Evolutionary conservation across 2,888 invertebrate genomes (phyloP).

Genomic region (Odiellus spinosus): DNA sequence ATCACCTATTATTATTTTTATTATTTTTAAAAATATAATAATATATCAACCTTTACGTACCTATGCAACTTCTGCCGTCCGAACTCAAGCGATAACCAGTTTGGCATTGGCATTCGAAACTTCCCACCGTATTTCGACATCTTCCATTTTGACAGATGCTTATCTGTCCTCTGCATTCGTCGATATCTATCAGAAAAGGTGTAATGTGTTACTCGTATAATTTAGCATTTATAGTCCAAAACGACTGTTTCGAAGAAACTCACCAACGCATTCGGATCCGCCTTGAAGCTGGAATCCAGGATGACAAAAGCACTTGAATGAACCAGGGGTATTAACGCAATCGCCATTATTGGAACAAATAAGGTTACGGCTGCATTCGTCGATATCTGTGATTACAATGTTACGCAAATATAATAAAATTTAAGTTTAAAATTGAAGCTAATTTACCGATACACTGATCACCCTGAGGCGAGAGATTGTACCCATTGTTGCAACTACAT

Average conservation of each 20-base stretch:
- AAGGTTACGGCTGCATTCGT: constrained; percentile 85
- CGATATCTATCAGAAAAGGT: constrained; percentile 35
- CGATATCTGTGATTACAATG: constrained; percentile 48
- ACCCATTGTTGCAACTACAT: constrained; percentile 95
- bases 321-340: constrained; percentile 91
- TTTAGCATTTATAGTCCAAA: background rate
- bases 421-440: background rate
- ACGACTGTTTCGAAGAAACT: no score
- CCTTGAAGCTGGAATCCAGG: constrained; percentile 71
- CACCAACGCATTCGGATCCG: constrained; percentile 60
- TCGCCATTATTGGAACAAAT: constrained; percentile 93
- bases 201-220: background rate
- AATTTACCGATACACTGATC: constrained; percentile 33
- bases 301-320: constrained; percentile 86
- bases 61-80: constrained; percentile 55
- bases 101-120: constrained; percentile 64
- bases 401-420: no score
- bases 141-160: constrained; percentile 71
- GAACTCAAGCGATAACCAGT: constrained; percentile 55
- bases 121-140: constrained; percentile 61
- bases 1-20: constrained; percentile 2
- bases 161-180: constrained; percentile 67
- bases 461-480: constrained; percentile 44
- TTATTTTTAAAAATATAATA: constrained; percentile 5
- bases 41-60: constrained; percentile 20